Conservation (phyloP, 2,888 invertebrate species). For the Cryptosula pallasiana region DNA sequence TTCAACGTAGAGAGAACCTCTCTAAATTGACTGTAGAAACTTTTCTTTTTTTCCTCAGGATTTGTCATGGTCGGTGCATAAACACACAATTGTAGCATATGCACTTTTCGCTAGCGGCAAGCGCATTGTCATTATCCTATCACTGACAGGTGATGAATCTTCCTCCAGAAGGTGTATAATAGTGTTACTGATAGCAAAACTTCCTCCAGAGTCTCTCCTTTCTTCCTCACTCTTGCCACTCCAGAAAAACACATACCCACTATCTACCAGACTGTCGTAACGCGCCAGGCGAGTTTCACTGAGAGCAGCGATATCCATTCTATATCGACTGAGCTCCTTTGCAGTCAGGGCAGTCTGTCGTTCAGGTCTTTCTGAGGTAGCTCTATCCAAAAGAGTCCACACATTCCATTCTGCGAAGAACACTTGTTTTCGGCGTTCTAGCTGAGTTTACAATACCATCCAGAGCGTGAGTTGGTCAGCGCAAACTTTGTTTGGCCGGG, state of each 20-base stretch:
- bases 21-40: neutral
- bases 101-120: neutral
- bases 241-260: neutral
- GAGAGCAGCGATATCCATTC: neutral
- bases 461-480: neutral
- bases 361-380: neutral
- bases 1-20: neutral
- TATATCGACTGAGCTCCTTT: neutral
- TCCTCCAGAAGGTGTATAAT: neutral
- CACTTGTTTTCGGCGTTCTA: neutral
- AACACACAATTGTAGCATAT: neutral
- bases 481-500: neutral
- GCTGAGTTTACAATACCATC: neutral
- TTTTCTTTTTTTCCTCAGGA: neutral
- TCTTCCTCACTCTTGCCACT: no score
- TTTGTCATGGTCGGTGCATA: neutral
- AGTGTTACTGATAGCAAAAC: neutral
- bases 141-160: neutral
- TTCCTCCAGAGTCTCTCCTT: no score
- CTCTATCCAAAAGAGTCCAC: neutral
- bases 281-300: neutral
- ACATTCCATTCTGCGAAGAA: neutral
- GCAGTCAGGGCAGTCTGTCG: neutral
- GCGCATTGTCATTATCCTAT: neutral
- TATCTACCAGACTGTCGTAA: neutral